Evolutionary conservation across 2,888 invertebrate genomes (phyloP), one percentile per base, ranked within the genome.

Genomic region (Idaea biselata): DNA sequence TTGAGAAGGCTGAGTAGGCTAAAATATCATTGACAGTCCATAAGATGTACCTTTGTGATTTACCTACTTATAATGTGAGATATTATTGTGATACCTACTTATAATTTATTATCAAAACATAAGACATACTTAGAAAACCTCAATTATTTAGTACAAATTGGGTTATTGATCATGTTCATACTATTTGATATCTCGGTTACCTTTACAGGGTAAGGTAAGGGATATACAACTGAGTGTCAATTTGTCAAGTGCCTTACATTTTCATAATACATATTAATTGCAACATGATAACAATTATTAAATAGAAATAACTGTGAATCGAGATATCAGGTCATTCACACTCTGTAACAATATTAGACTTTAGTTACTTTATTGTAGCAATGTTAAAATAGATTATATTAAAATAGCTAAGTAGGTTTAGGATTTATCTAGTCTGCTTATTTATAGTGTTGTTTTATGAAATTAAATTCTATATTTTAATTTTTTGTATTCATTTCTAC

Each of bases 1-100:
- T 94, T 62, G 75, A 81, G 55, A 76, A 81, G 70, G 88, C 90
- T 61, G 82, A 83, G 63, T 18, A 56, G 44, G 44, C 7, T 44
- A 8, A 32, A 14, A 44, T 8, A 44, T 44, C 44, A 14, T 44
- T 14, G 14, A 44, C 44, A 44, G 44, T 44, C 44, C 44, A 44
- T 25, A 33, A 33, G 14, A 33, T 1, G 53, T 63, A 61, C 63
- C 32, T 31, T 16, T 17, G 16, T 55, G 60, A 55, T 55, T 32
- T 6, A 44, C 18, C 55, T 44, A 44, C 44, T 14, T 14, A 44
- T 14, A 44, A 11, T 44, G 44, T 44, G 11, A 14, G 44, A 8
- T 44, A 44, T 44, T 25, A 25, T 33, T 44, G 44, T 44, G 44
- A 44, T 25, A 25, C 25, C n/a, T 32, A 32, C 32, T 32, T 32